Percentiles rank a stretch among this genome's conserved stretches.
Conservation (phyloP, 1,140 invertebrate genomes). For the Pteromalus puparum region DNA sequence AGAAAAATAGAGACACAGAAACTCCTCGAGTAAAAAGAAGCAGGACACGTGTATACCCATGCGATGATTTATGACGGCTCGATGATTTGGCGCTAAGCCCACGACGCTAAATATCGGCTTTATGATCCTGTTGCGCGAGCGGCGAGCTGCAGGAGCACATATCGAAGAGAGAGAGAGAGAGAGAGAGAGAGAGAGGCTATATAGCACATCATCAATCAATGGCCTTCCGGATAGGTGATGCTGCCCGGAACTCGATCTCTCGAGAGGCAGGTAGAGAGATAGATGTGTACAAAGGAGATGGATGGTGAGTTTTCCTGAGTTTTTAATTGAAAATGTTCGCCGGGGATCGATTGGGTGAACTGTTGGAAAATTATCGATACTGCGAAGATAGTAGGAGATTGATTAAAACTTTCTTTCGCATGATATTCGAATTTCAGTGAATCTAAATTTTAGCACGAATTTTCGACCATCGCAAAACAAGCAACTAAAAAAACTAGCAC, state of each 20-base stretch:
- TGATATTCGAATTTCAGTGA: no score
- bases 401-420: no score
- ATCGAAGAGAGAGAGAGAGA: not conserved
- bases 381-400: not conserved
- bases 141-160: not conserved
- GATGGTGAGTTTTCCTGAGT: not conserved
- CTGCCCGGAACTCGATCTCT: constrained; percentile 27
- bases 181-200: not conserved
- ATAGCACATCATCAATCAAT: constrained; percentile 42
- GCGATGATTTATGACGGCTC: constrained; percentile 35
- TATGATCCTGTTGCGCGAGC: constrained; percentile 35
- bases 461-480: not conserved
- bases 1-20: not conserved
- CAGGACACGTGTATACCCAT: not conserved
- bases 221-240: constrained; percentile 21
- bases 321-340: not conserved
- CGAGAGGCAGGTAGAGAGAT: not conserved
- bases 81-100: constrained; percentile 42
- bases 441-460: no score
- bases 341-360: not conserved
- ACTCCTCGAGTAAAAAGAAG: not conserved
- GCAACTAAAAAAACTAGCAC: not conserved
- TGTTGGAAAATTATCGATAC: not conserved
- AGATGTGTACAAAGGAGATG: not conserved
- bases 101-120: constrained; percentile 34